Percentiles rank a stretch among this genome's conserved stretches.
These are phyloP conservation scores for Prenolepis imparis DNA, from an alignment of 2,888 invertebrate species.

Conservation along the genomic window DNA sequence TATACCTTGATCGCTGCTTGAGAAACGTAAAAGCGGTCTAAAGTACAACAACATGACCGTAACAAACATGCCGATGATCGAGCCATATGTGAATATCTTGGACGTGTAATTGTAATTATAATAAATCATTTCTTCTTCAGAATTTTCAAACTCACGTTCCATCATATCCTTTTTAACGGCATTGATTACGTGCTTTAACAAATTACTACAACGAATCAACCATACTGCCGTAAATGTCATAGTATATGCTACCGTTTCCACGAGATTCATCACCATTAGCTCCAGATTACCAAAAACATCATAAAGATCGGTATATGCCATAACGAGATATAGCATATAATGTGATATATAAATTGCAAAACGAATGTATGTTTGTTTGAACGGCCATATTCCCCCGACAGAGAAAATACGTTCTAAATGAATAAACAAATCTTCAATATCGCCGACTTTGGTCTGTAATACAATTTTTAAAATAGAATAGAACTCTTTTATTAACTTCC, in stretches of 20 bases:
- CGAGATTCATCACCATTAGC: constrained; percentile 66
- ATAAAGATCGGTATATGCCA: constrained; percentile 62
- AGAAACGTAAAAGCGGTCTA: constrained; percentile 59
- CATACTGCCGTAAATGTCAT: constrained; percentile 62
- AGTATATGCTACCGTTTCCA: constrained; percentile 63
- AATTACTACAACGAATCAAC: constrained; percentile 59
- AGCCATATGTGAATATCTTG: constrained; percentile 50
- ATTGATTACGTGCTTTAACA: constrained; percentile 55
- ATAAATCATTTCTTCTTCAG: constrained; percentile 64
- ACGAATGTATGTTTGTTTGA: constrained; percentile 55
- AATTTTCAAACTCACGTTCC: constrained; percentile 51
- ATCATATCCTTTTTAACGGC: constrained; percentile 49
- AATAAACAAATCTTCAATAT: constrained; percentile 55
- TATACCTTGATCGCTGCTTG: constrained; percentile 35
- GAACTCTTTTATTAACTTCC: too few species aligned
- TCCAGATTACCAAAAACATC: constrained; percentile 66
- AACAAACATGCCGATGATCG: constrained; percentile 44
- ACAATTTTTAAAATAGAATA: not conserved
- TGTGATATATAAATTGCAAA: constrained; percentile 62
- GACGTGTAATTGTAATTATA: constrained; percentile 57
- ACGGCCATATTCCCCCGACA: constrained; percentile 67
- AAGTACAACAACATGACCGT: constrained; percentile 58
- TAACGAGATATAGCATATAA: constrained; percentile 55
- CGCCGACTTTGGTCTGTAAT: constrained; percentile 40
- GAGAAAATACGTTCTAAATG: constrained; percentile 56